Conservation (phyloP, 2,113 vertebrate genomes). For the Ancistrus triradiatus region DNA sequence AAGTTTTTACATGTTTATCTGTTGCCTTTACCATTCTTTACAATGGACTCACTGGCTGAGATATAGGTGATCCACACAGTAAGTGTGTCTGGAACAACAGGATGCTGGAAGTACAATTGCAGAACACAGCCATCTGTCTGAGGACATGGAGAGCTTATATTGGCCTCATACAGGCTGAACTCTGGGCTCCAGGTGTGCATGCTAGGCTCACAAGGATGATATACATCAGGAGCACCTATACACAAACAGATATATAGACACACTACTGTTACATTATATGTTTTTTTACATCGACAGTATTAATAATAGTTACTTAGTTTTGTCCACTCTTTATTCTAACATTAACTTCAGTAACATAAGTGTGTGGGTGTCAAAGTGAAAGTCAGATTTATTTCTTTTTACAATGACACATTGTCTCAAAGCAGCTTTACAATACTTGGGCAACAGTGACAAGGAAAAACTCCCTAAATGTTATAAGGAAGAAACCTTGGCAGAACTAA, state of each 20-base stretch:
- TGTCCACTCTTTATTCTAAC: too few species aligned
- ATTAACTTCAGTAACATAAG: too few species aligned
- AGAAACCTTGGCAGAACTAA: too few species aligned
- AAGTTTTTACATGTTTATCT: too few species aligned
- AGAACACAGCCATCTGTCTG: slow-evolving; percentile 83
- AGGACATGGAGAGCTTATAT: slow-evolving; percentile 87
- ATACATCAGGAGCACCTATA: slow-evolving; percentile 88
- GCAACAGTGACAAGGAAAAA: too few species aligned
- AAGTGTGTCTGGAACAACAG: slow-evolving; percentile 74
- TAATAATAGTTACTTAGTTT: too few species aligned
- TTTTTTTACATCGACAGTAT: too few species aligned
- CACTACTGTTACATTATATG: too few species aligned
- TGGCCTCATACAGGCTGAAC: slow-evolving; percentile 86
- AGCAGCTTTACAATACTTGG: too few species aligned
- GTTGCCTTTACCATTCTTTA: background rate
- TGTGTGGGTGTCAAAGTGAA: background rate
- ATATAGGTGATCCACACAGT: slow-evolving; percentile 92
- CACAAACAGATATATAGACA: slow-evolving; percentile 14
- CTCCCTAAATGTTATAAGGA: too few species aligned
- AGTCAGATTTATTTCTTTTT: too few species aligned
- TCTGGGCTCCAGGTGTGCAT: slow-evolving; percentile 95
- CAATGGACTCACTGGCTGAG: slow-evolving; percentile 60
- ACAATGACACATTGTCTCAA: too few species aligned
- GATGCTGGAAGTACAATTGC: slow-evolving; percentile 79
- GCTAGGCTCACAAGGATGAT: slow-evolving; percentile 89